phyloP scores from a whole-genome alignment of 2,888 invertebrate genomes.

The Cheilosia urbana region DNA sequence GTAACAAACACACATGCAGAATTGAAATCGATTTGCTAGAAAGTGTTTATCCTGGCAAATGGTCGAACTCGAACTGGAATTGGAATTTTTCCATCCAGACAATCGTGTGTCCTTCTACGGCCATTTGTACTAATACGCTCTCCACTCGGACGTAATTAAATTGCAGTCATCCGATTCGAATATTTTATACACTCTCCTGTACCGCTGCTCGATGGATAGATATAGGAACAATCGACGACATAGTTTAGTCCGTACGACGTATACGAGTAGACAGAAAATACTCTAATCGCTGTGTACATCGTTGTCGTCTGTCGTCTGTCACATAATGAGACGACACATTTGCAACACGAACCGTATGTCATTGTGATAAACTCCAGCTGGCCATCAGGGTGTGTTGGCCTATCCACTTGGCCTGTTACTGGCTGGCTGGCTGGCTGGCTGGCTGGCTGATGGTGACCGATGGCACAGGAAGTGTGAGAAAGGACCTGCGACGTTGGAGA shows the following conservation, averaged over 20 bases:
- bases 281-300: constrained; percentile 47
- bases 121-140: constrained; percentile 55
- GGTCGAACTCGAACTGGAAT: constrained; percentile 47
- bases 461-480: constrained; percentile 32
- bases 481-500: not conserved
- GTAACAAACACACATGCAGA: constrained; percentile 15
- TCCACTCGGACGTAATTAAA: constrained; percentile 71
- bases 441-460: constrained; percentile 12
- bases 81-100: constrained; percentile 56
- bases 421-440: not conserved
- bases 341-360: constrained; percentile 62
- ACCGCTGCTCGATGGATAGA: not conserved
- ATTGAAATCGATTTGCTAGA: constrained; percentile 65
- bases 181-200: constrained; percentile 38
- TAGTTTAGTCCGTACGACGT: not conserved
- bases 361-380: constrained; percentile 67
- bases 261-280: constrained; percentile 45
- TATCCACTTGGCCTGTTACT: constrained; percentile 2
- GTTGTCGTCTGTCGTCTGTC: constrained; percentile 48
- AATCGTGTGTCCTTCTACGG: constrained; percentile 33
- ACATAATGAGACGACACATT: constrained; percentile 72
- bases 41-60: constrained; percentile 74
- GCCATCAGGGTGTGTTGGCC: constrained; percentile 11
- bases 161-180: constrained; percentile 63
- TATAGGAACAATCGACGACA: not conserved